phyloP scores from a whole-genome alignment of 2,888 invertebrate species.

The Crossocerus cetratus region DNA sequence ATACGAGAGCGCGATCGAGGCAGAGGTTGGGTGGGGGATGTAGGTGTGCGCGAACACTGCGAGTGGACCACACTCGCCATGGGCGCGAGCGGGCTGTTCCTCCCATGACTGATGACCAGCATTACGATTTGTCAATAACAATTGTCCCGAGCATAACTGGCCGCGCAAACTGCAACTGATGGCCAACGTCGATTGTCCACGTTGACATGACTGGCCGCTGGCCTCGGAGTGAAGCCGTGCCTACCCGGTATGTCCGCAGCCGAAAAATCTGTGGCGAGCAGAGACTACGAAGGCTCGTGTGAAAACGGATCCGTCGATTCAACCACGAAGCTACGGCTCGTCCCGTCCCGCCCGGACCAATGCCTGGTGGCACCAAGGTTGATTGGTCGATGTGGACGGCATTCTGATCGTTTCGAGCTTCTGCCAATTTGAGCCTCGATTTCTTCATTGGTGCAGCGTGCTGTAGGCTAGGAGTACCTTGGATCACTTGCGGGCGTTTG shows the following conservation, averaged over 20 bases:
- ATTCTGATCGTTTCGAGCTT: conserved; percentile 36
- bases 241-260: conserved; percentile 1
- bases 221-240: neutral
- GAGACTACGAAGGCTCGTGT: conserved; percentile 37
- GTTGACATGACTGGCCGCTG: conserved; percentile 57
- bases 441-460: neutral
- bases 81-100: conserved; percentile 44
- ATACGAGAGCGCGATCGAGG: neutral
- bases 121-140: conserved; percentile 75
- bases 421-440: conserved; percentile 38
- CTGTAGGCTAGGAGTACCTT: neutral
- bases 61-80: too few relatives aligned
- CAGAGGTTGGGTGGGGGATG: neutral
- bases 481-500: too few relatives aligned
- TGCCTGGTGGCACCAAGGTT: conserved; percentile 21
- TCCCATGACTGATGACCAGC: conserved; percentile 72
- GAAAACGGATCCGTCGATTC: conserved; percentile 40
- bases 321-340: neutral
- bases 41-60: neutral
- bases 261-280: conserved; percentile 58
- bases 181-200: conserved; percentile 71
- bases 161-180: conserved; percentile 72
- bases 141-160: conserved; percentile 68
- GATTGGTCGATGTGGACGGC: conserved; percentile 28
- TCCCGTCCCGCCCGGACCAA: conserved; percentile 34